A percentile compares a stretch with the other conserved stretches of the same genome.
phyloP scores from a whole-genome alignment of 2,888 invertebrate genomes.

The Ichneumon xanthorius region DNA sequence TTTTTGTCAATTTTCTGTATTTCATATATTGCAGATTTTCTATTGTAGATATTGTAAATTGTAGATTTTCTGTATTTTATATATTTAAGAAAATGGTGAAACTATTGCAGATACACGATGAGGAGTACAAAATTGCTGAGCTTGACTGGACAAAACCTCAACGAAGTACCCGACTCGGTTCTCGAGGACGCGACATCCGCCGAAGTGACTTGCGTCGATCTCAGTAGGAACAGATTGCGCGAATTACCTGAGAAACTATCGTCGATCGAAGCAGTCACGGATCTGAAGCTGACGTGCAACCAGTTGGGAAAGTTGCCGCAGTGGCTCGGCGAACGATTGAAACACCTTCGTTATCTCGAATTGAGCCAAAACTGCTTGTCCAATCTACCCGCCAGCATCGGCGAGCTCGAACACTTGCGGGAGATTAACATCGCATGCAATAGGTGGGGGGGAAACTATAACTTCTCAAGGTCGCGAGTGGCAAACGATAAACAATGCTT shows the following conservation, averaged over 20 bases:
- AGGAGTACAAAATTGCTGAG: conserved; percentile 87
- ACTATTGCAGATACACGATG: conserved; percentile 86
- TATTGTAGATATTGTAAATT: no score
- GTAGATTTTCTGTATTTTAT: background rate
- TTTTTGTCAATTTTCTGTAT: background rate
- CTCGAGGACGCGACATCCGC: conserved; percentile 90
- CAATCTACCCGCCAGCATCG: conserved; percentile 88
- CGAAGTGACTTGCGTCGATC: conserved; percentile 91
- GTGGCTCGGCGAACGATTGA: conserved; percentile 87
- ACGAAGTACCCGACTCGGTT: conserved; percentile 89
- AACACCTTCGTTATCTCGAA: conserved; percentile 89
- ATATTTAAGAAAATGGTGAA: background rate
- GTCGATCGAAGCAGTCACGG: conserved; percentile 87
- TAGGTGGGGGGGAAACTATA: conserved; percentile 86
- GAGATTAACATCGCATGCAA: conserved; percentile 94
- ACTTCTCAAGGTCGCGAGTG: background rate
- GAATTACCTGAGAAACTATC: conserved; percentile 87
- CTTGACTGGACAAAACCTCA: conserved; percentile 88
- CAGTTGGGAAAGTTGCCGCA: conserved; percentile 88
- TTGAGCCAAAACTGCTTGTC: conserved; percentile 90
- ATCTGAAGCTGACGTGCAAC: conserved; percentile 91
- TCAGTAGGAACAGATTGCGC: conserved; percentile 92
- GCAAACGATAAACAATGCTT: background rate
- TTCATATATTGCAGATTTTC: background rate
- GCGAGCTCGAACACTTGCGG: conserved; percentile 88